These are phyloP conservation scores for Mallotus villosus DNA, from an alignment of 2,797 vertebrate genomes.

Conservation along the genomic window DNA sequence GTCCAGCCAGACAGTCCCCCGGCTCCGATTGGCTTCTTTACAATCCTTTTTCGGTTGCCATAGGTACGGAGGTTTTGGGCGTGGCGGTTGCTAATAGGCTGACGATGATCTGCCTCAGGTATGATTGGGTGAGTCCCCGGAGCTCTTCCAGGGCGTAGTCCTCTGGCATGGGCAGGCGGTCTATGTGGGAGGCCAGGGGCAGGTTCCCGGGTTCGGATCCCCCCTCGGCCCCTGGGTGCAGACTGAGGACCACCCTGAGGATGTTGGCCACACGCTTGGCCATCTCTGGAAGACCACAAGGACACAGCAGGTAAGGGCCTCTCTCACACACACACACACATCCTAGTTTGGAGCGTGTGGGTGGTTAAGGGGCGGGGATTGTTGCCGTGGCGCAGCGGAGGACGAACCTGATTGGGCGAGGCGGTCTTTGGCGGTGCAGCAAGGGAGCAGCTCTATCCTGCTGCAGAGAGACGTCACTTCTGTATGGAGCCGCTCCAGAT, in stretches of 20 bases:
- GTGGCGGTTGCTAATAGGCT: constrained; percentile 69
- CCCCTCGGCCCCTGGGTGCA: constrained; percentile 79
- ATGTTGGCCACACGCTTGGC: constrained; percentile 93
- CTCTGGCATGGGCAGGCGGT: constrained; percentile 91
- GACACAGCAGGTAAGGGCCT: not conserved
- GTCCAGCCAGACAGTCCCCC: not conserved
- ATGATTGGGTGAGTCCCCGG: constrained; percentile 88
- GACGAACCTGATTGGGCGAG: constrained; percentile 89
- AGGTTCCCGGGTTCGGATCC: constrained; percentile 61
- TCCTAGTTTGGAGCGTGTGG: too few relatives aligned
- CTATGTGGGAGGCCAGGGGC: constrained; percentile 85
- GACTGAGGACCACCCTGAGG: constrained; percentile 83
- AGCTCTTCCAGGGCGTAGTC: constrained; percentile 96
- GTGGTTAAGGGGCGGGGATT: too few relatives aligned
- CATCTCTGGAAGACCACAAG: constrained; percentile 79
- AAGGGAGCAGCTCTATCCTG: constrained; percentile 89
- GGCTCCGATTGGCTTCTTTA: not conserved
- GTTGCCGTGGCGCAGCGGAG: too few relatives aligned
- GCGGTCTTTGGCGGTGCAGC: constrained; percentile 83
- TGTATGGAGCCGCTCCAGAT: constrained; percentile 85
- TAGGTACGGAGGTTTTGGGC: not conserved
- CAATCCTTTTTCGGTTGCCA: not conserved
- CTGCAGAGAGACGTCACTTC: constrained; percentile 89
- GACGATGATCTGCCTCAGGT: constrained; percentile 84
- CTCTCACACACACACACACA: not conserved